These are phyloP conservation scores for Nesoenas mayeri DNA, from an alignment of 2,113 vertebrate species.

Conservation along the genomic window DNA sequence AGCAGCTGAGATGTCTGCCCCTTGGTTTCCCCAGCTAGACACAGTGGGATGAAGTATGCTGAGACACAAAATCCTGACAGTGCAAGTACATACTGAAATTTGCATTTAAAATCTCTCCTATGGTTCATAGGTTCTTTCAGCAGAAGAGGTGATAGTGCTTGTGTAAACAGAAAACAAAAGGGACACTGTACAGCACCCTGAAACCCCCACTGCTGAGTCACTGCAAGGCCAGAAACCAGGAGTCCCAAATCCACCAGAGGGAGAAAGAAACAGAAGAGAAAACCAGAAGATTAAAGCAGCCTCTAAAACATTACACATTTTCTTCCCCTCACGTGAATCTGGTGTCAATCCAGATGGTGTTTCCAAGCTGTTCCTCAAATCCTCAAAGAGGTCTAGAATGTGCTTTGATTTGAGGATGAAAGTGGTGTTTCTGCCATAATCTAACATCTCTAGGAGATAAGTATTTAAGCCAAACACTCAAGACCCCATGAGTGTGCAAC, in stretches of 20 bases:
- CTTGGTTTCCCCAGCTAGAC: background rate
- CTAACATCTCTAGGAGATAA: background rate
- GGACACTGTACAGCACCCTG: background rate
- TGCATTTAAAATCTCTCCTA: background rate
- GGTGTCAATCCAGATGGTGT: background rate
- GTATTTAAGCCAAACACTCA: background rate
- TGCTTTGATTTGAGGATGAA: background rate
- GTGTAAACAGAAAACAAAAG: background rate
- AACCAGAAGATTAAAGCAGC: background rate
- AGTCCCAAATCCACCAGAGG: background rate
- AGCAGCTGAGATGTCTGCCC: background rate
- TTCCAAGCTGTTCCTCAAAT: background rate
- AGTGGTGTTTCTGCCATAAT: background rate
- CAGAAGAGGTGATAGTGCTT: background rate
- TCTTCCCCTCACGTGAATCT: background rate
- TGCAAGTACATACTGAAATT: background rate
- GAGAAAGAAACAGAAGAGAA: background rate
- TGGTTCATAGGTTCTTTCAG: background rate
- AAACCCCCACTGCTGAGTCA: background rate
- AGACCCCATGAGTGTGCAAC: background rate
- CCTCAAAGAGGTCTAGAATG: background rate
- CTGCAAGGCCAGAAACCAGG: background rate
- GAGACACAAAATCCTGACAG: background rate
- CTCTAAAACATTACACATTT: background rate
- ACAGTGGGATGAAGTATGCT: rapidly evolving